Percentiles rank a stretch among this genome's conserved stretches.
Evolutionary conservation across 2,797 vertebrate species (phyloP).

Genomic region (Epinephelus awoara): DNA sequence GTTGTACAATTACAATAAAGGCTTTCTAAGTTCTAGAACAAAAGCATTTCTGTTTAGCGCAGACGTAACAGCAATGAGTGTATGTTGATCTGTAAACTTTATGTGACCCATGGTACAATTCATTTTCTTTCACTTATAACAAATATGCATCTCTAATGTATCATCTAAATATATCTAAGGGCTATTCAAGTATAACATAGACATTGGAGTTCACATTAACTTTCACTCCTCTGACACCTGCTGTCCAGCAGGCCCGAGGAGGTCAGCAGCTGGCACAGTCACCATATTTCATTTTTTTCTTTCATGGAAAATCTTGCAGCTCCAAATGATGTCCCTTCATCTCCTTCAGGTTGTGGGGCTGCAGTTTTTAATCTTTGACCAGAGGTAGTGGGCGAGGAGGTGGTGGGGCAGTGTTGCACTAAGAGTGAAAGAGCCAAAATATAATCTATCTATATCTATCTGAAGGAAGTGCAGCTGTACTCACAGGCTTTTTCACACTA

Average conservation of each 20-base stretch:
- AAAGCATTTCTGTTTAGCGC: neutral
- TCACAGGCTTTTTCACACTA: slow-evolving; percentile 71
- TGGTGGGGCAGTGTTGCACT: slow-evolving; percentile 28
- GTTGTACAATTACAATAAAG: no score
- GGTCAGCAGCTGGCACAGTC: slow-evolving; percentile 66
- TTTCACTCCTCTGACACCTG: slow-evolving; percentile 57
- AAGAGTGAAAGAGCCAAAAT: slow-evolving; percentile 23
- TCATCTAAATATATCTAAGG: slow-evolving; percentile 6
- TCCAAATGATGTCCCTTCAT: slow-evolving; percentile 45
- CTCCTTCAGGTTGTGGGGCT: slow-evolving; percentile 32
- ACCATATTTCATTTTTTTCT: slow-evolving; percentile 46
- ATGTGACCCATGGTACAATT: neutral
- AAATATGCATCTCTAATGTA: neutral
- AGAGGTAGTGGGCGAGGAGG: slow-evolving; percentile 51
- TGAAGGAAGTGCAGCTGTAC: slow-evolving; percentile 30
- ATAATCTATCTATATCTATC: slow-evolving; percentile 39
- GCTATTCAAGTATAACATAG: slow-evolving; percentile 10
- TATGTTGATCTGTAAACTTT: neutral
- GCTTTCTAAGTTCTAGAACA: no score
- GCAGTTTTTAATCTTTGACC: slow-evolving; percentile 72
- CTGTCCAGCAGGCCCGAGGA: slow-evolving; percentile 63
- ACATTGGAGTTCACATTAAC: slow-evolving; percentile 28
- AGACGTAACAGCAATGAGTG: neutral
- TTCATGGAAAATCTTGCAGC: slow-evolving; percentile 45
- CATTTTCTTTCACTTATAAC: neutral